Conservation (phyloP, 2,888 invertebrate genomes). For the Melinaea marsaeus region DNA sequence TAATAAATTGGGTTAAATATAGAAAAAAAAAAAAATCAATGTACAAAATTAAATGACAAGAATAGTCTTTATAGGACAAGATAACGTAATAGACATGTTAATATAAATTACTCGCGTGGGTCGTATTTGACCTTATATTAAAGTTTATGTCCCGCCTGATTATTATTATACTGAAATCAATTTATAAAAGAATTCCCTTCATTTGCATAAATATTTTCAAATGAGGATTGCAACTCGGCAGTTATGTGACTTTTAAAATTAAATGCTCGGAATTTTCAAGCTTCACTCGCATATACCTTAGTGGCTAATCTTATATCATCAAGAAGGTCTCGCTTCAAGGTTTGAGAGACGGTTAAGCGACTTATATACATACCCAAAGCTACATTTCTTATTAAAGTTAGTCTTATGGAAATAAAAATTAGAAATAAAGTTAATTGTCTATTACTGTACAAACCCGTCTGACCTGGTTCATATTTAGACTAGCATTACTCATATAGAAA, state of each 20-base stretch:
- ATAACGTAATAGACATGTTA: neutral
- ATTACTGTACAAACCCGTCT: conserved; percentile 4
- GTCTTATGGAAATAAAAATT: no score
- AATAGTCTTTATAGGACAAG: no score
- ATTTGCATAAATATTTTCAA: conserved; percentile 4
- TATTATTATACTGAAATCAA: conserved; percentile 6
- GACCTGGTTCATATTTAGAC: conserved; percentile 15
- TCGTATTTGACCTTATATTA: conserved; percentile 21
- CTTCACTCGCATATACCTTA: neutral
- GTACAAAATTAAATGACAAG: no score
- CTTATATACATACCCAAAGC: neutral
- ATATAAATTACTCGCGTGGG: conserved; percentile 14
- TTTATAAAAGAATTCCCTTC: neutral
- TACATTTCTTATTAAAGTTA: neutral
- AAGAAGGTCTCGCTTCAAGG: no score
- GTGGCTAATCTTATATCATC: no score
- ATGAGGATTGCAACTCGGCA: neutral
- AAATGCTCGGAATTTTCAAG: conserved; percentile 1
- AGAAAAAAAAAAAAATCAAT: neutral
- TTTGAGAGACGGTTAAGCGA: conserved; percentile 4
- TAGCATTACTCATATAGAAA: conserved; percentile 26
- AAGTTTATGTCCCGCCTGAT: conserved; percentile 15
- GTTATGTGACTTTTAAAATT: neutral
- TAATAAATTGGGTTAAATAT: neutral
- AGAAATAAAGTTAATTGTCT: neutral